phyloP scores from a whole-genome alignment of 2,888 invertebrate genomes.

The Cheilosia soror region DNA sequence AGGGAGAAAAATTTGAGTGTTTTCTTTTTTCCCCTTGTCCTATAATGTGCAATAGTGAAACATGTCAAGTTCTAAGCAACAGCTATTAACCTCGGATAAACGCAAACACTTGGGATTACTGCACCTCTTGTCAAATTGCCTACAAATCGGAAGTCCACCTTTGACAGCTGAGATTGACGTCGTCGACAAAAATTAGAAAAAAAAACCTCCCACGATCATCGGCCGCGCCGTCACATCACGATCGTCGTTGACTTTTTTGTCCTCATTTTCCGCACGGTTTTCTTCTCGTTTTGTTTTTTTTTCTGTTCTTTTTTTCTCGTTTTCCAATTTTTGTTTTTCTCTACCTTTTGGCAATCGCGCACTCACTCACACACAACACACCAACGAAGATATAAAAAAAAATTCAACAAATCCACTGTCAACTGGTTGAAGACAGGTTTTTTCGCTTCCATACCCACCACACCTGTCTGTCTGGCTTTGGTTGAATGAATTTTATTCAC shows the following conservation, averaged over 20 bases:
- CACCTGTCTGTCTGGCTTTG: conserved; percentile 66
- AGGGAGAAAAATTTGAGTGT: not conserved
- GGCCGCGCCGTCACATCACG: conserved; percentile 4
- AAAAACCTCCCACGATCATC: conserved; percentile 50
- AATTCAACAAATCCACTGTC: conserved; percentile 41
- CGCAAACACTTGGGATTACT: conserved; percentile 57
- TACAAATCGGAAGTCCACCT: conserved; percentile 68
- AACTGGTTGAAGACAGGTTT: conserved; percentile 62
- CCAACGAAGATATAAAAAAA: conserved; percentile 7
- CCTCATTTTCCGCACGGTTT: conserved; percentile 24
- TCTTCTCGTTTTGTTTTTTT: conserved; percentile 21
- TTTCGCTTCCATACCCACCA: conserved; percentile 52
- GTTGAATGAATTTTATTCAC: conserved; percentile 11
- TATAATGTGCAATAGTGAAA: conserved; percentile 69
- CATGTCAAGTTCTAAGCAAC: conserved; percentile 52
- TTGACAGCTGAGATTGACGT: conserved; percentile 37
- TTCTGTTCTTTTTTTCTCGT: conserved; percentile 8
- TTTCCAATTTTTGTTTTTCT: conserved; percentile 3
- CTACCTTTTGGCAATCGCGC: conserved; percentile 43
- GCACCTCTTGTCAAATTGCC: conserved; percentile 35
- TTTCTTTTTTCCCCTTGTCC: conserved; percentile 10
- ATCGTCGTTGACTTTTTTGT: conserved; percentile 3
- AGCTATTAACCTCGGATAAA: conserved; percentile 66
- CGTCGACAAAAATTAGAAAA: conserved; percentile 17
- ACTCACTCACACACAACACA: not conserved